Conservation (phyloP, 2,888 invertebrate genomes). For the Xanthia icteritia region DNA sequence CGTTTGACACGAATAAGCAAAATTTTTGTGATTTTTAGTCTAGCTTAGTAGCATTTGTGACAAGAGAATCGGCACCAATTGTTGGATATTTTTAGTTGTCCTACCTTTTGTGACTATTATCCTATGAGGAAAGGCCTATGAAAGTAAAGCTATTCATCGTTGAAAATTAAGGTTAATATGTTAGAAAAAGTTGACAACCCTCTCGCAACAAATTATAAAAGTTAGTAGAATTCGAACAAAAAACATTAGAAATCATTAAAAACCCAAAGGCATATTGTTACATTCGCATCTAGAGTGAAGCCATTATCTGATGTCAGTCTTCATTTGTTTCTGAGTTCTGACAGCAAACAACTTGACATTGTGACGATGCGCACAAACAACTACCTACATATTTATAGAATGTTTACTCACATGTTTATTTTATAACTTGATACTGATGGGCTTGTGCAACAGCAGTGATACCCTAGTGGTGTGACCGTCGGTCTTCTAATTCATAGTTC, state of each 20-base stretch:
- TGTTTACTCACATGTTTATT: constrained; percentile 10
- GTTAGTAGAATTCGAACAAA: not conserved
- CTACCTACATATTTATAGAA: not conserved
- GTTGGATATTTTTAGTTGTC: not conserved
- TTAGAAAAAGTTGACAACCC: not conserved
- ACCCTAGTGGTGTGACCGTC: too few relatives aligned
- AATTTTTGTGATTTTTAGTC: too few relatives aligned
- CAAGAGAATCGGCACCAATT: too few relatives aligned
- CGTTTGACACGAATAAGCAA: too few relatives aligned
- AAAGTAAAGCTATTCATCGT: not conserved
- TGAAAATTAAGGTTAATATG: not conserved
- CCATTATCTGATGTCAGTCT: constrained; percentile 31
- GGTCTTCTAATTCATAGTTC: too few relatives aligned
- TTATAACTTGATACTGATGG: not conserved
- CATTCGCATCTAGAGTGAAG: not conserved
- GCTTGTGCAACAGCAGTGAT: too few relatives aligned
- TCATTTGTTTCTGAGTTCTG: constrained; percentile 45
- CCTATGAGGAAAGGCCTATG: too few relatives aligned
- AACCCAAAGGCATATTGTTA: not conserved
- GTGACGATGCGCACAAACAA: not conserved
- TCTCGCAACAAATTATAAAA: not conserved
- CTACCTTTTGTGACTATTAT: too few relatives aligned
- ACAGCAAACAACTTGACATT: constrained; percentile 6
- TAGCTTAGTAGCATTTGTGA: too few relatives aligned
- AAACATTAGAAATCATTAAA: not conserved